Percentiles rank a stretch among this genome's conserved stretches.
Conservation (phyloP, 2,797 vertebrate species). For the Smutsia temminckii region DNA sequence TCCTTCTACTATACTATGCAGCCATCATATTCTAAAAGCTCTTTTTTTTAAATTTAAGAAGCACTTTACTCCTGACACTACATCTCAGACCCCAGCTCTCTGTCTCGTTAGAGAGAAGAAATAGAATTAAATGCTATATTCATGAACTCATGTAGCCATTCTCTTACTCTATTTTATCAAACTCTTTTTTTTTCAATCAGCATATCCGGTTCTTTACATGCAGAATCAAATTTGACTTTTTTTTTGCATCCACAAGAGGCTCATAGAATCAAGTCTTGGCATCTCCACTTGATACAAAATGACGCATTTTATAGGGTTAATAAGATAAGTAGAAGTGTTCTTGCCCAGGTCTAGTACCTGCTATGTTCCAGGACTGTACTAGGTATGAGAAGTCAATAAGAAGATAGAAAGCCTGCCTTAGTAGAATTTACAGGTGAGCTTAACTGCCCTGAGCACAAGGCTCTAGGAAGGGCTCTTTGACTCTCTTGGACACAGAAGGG, state of each 20-base stretch:
- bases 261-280: constrained; percentile 36
- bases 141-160: not conserved
- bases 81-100: not conserved
- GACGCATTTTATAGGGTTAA: constrained; percentile 45
- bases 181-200: not conserved
- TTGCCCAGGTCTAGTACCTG: not conserved
- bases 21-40: not conserved
- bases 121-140: not conserved
- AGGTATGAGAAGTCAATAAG: not conserved
- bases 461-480: not conserved
- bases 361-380: not conserved
- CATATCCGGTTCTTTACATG: not conserved
- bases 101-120: not conserved
- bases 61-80: not conserved
- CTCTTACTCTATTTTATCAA: not conserved
- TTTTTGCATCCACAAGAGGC: constrained; percentile 16
- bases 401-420: not conserved
- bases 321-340: constrained; percentile 27
- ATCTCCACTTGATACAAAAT: constrained; percentile 8
- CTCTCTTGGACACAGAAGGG: not conserved
- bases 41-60: not conserved
- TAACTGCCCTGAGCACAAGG: not conserved
- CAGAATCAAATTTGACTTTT: constrained; percentile 13
- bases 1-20: not conserved
- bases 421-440: not conserved